Percentiles rank a stretch among this genome's conserved stretches.
These are phyloP conservation scores for Cosmopolites sordidus DNA, from an alignment of 2,888 invertebrate species.

Conservation along the genomic window DNA sequence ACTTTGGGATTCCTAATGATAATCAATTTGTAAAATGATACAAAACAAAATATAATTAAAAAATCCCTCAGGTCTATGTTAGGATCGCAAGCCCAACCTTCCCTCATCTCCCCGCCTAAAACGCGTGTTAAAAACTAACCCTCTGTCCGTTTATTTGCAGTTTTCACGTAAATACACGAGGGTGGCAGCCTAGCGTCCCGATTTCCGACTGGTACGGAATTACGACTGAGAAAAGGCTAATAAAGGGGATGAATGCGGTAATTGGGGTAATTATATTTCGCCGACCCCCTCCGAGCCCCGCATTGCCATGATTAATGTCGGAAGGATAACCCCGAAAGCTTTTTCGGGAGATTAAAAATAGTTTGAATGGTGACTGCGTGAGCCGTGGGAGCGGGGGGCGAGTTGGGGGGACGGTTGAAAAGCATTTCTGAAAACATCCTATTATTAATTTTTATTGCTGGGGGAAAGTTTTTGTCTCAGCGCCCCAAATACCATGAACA, in stretches of 20 bases:
- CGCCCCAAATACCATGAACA: too few species aligned
- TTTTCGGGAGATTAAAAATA: neutral
- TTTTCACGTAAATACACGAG: constrained; percentile 20
- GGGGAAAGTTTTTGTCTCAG: too few species aligned
- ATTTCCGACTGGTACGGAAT: constrained; percentile 26
- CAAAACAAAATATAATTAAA: too few species aligned
- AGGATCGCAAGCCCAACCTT: too few species aligned
- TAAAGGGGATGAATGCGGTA: constrained; percentile 23
- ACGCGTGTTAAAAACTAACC: constrained; percentile 21
- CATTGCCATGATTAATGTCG: neutral
- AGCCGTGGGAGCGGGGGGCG: neutral
- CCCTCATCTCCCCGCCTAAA: neutral
- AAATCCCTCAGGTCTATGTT: too few species aligned
- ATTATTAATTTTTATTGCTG: too few species aligned
- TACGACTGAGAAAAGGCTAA: constrained; percentile 25
- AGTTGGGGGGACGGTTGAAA: too few species aligned
- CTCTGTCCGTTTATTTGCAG: constrained; percentile 20
- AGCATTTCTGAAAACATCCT: too few species aligned
- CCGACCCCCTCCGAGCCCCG: neutral
- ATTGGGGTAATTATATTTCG: constrained; percentile 23
- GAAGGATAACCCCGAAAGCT: neutral
- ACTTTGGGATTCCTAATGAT: too few species aligned
- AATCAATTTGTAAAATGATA: too few species aligned
- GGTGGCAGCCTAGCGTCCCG: constrained; percentile 14
- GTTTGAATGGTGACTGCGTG: neutral